Base-by-base conservation (phyloP, 2,113 vertebrate genomes). In the Cyprinodon tularosa region DNA sequence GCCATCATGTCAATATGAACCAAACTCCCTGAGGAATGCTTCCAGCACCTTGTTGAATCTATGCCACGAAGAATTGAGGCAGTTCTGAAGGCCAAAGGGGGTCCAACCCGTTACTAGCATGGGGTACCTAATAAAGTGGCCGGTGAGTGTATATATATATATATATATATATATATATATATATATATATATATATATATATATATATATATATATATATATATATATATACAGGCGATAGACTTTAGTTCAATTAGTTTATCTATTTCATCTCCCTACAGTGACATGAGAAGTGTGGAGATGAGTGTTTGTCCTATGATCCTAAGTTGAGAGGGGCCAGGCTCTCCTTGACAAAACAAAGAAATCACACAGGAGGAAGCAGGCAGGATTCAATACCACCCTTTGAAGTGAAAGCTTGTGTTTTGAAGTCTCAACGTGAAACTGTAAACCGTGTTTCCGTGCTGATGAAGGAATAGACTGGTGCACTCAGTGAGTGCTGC, bases 211-310 rank as follows among this genome's bases (percentile, higher is more conserved):
- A 29, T 29, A 29, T 29, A 29, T 29, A 29, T 29, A 29, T 29
- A 29, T 29, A 29, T 29, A 29, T 29, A 29, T 29, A 29, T 29
- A 29, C 84, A 79, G 89, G 84, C 84, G 91, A 77, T 74, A 77
- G 87, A 78, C 86, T 88, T 84, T 69, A 69, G 90, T 89, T 91
- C 90, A 86, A 89, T 92, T 90, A 92, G 84, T 76, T 74, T 79
- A 84, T 88, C 85, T 68, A 64, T 90, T 88, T 87, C 86, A 90
- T 84, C 84, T 78, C 74, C 62, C 71, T 68, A 12, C 22, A 74
- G 68, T 82, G 66, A 84, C 86, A 65, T 74, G 78, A 78, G 72
- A 13, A 64, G 59, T 74, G 63, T 17, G n/a, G 37, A 89, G 78
- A 85, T 42, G 68, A 79, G 36, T 20, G 71, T 71, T 68, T 72